Conservation (phyloP, 1,140 invertebrate species). For the Reticulitermes speratus region DNA sequence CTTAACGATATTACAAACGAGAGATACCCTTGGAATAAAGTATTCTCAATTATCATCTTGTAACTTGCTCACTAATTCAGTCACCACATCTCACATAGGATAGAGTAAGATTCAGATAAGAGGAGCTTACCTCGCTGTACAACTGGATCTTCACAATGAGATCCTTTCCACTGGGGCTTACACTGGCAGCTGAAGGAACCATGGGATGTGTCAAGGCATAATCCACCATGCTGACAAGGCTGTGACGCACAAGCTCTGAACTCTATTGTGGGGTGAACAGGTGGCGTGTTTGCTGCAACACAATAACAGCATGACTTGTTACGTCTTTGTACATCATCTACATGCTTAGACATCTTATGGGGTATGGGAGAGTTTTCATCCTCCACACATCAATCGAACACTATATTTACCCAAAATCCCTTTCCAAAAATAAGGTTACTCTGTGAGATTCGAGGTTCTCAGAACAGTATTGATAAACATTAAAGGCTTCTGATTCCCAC, state of each 20-base stretch:
- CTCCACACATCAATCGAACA: no score
- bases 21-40: no score
- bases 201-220: conserved; percentile 70
- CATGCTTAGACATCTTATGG: no score
- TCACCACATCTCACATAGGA: not conserved
- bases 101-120: not conserved
- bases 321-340: not conserved
- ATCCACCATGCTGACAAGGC: conserved; percentile 75
- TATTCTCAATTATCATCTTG: no score
- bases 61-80: not conserved
- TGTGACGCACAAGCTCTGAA: conserved; percentile 70
- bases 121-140: conserved; percentile 37
- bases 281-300: conserved; percentile 49
- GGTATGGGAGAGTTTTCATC: no score
- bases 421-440: no score
- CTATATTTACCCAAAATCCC: no score
- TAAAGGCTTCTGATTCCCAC: no score
- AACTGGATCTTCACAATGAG: conserved; percentile 45
- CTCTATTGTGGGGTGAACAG: conserved; percentile 61
- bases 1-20: no score
- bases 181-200: conserved; percentile 77
- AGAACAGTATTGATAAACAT: no score
- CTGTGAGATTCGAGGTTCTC: no score
- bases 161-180: conserved; percentile 66
- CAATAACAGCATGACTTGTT: not conserved